phyloP scores from a whole-genome alignment of 2,888 invertebrate genomes.

The Crossocerus cetratus region DNA sequence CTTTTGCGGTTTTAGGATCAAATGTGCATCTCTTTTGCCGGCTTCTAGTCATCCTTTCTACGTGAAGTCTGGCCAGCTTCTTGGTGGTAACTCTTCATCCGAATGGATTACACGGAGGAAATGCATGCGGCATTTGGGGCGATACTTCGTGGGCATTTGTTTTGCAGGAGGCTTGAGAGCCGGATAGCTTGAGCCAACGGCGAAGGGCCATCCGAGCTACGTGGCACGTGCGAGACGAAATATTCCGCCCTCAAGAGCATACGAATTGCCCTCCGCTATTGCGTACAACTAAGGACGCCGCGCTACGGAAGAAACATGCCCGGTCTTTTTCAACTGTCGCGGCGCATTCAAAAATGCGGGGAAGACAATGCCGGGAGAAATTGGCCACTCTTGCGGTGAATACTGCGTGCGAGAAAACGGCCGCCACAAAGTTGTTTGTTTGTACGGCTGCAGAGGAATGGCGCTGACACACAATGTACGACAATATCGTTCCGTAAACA shows the following conservation, averaged over 20 bases:
- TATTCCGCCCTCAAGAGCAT: neutral
- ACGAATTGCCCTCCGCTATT: neutral
- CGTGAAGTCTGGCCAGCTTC: neutral
- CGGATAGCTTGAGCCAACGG: neutral
- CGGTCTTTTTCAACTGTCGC: neutral
- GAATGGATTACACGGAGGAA: neutral
- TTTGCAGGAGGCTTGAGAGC: neutral
- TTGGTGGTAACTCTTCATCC: neutral
- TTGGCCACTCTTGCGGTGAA: neutral
- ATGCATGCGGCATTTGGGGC: neutral
- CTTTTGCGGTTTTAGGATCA: too few species aligned
- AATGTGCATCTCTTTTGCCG: too few species aligned
- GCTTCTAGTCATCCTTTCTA: too few species aligned
- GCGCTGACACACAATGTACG: too few species aligned
- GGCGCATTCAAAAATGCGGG: neutral
- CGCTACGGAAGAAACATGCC: neutral
- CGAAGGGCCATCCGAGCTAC: neutral
- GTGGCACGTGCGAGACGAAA: slow-evolving; percentile 3
- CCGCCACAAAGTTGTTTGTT: too few species aligned
- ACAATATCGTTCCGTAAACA: too few species aligned
- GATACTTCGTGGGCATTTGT: neutral
- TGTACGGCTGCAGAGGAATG: too few species aligned
- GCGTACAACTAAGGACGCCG: neutral
- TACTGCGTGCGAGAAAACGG: too few species aligned
- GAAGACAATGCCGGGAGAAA: neutral